Evolutionary conservation across 2,113 vertebrate species (phyloP).

Genomic region (Serilophus lunatus): DNA sequence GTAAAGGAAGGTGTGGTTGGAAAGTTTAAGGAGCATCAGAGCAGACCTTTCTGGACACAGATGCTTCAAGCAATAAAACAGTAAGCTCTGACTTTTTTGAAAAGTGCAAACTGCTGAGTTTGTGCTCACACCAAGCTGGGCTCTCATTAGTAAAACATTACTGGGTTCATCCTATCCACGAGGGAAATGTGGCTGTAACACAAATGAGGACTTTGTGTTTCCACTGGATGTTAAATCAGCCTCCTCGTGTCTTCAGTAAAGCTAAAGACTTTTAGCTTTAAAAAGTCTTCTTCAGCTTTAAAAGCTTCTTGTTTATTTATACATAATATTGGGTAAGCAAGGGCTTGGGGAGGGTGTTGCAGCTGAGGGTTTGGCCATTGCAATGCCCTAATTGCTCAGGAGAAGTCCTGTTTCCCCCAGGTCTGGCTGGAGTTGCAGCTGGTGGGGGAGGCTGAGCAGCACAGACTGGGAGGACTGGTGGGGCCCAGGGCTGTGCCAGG

Average conservation of each 20-base stretch:
- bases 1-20: neutral
- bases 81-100: neutral
- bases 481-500: constrained; percentile 18
- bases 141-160: neutral
- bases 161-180: neutral
- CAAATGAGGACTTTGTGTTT: neutral
- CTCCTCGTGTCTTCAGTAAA: neutral
- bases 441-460: neutral
- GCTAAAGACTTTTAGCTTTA: neutral
- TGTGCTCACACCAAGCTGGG: neutral
- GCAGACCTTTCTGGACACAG: neutral
- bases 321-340: neutral
- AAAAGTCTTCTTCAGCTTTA: too few species aligned
- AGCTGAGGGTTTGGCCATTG: neutral
- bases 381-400: neutral
- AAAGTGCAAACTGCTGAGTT: neutral
- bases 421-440: neutral
- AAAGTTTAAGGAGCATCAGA: neutral
- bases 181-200: neutral
- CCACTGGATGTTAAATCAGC: neutral
- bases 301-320: too few species aligned
- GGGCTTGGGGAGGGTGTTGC: neutral
- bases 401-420: neutral
- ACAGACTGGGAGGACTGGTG: neutral
- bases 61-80: neutral